Conservation (phyloP, 2,888 invertebrate genomes). For the Agonopterix arenella region DNA sequence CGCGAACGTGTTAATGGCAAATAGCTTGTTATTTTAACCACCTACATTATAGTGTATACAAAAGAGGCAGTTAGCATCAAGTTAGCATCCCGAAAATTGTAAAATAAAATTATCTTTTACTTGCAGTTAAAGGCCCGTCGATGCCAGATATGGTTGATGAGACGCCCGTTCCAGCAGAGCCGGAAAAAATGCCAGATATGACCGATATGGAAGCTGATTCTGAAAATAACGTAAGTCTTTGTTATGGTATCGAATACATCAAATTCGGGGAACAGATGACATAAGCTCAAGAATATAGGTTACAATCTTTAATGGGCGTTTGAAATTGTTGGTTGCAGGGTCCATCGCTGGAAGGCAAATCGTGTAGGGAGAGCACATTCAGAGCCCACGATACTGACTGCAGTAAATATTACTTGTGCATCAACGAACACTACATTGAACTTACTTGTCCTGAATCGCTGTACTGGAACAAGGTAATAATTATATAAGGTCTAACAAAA, state of each 20-base stretch:
- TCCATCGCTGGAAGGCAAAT: conserved; percentile 70
- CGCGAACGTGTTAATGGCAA: no score
- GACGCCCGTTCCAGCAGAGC: conserved; percentile 10
- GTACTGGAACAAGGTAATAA: conserved; percentile 81
- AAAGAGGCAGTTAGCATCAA: no score
- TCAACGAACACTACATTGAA: conserved; percentile 82
- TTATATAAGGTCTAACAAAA: no score
- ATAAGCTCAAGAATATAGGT: no score
- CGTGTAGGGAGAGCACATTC: conserved; percentile 77
- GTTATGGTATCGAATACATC: no score
- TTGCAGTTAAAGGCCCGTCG: conserved; percentile 15
- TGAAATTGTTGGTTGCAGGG: conserved; percentile 38
- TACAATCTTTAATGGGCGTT: no score
- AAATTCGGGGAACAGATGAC: no score
- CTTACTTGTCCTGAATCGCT: conserved; percentile 85
- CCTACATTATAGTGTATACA: no score
- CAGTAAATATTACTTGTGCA: conserved; percentile 87
- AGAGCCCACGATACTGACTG: conserved; percentile 81
- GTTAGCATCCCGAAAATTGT: no score
- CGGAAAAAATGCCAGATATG: conserved; percentile 9
- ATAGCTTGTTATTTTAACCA: no score
- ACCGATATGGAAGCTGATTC: conserved; percentile 7
- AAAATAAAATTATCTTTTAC: not conserved
- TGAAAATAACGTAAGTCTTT: conserved; percentile 1
- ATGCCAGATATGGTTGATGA: conserved; percentile 3